A percentile compares a stretch with the other conserved stretches of the same genome.
Evolutionary conservation across 2,797 vertebrate species (phyloP).

Genomic region (Corythornis leucogaster): DNA sequence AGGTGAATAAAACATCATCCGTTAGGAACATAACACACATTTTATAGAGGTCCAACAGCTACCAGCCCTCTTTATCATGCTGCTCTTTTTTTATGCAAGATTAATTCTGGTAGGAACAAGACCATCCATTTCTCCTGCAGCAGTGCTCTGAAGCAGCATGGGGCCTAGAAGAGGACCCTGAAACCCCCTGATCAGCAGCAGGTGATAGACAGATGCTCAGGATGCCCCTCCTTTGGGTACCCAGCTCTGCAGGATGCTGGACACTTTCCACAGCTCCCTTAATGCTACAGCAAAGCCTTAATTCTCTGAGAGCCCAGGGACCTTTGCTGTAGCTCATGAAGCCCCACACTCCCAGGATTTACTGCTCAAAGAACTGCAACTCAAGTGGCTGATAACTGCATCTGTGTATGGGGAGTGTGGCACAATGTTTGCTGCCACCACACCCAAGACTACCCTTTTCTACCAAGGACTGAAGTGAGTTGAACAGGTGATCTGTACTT

Average conservation of each 20-base stretch:
- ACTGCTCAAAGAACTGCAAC: background rate
- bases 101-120: background rate
- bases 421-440: background rate
- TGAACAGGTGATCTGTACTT: background rate
- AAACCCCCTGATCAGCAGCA: background rate
- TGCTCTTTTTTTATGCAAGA: background rate
- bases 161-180: background rate
- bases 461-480: background rate
- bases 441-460: background rate
- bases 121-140: background rate
- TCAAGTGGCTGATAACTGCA: background rate
- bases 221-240: too few species aligned
- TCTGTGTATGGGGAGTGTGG: background rate
- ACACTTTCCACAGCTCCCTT: background rate
- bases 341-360: background rate
- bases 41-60: background rate
- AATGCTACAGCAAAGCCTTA: accelerated
- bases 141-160: background rate
- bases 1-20: background rate
- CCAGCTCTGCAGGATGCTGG: background rate
- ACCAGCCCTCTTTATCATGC: background rate
- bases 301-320: background rate
- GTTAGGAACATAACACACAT: background rate
- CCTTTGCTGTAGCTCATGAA: background rate
- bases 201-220: background rate